A percentile compares a stretch with the other conserved stretches of the same genome.
Evolutionary conservation across 2,888 invertebrate species (phyloP).

Genomic region (Cheilosia vernalis): DNA sequence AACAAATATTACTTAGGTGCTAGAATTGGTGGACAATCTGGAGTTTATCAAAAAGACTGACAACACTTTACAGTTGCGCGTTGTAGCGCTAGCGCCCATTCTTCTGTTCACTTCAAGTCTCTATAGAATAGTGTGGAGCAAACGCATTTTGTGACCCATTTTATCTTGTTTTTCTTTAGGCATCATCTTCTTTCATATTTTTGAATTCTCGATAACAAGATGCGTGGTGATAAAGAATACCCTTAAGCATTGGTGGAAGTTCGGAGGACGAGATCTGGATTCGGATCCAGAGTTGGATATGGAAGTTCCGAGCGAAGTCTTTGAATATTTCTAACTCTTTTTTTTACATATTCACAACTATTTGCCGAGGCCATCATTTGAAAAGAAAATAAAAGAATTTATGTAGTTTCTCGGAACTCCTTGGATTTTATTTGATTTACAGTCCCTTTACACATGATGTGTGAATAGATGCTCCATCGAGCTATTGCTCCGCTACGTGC

Average conservation of each 20-base stretch:
- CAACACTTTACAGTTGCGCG: conserved; percentile 77
- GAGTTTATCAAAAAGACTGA: conserved; percentile 78
- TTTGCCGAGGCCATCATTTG: not conserved
- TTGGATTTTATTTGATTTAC: too few relatives aligned
- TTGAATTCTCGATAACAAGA: conserved; percentile 81
- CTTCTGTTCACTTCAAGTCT: conserved; percentile 79
- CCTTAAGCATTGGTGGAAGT: conserved; percentile 82
- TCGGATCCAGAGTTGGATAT: conserved; percentile 77
- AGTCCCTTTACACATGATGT: too few relatives aligned
- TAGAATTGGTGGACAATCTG: conserved; percentile 81
- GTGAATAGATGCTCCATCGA: too few relatives aligned
- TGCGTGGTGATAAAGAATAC: conserved; percentile 79
- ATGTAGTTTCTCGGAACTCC: too few relatives aligned
- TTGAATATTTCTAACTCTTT: conserved; percentile 78
- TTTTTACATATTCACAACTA: not conserved
- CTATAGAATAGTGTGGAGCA: not conserved
- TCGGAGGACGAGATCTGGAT: conserved; percentile 80
- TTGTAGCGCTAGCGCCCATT: conserved; percentile 78
- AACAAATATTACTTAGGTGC: conserved; percentile 76
- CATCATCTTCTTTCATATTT: conserved; percentile 80
- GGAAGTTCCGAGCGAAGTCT: conserved; percentile 79
- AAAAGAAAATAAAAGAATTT: too few relatives aligned
- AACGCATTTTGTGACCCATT: not conserved
- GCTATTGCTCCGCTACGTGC: too few relatives aligned
- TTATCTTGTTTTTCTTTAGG: conserved; percentile 70